Evolutionary conservation across 2,113 vertebrate species (phyloP).

Genomic region (Macquaria australasica): DNA sequence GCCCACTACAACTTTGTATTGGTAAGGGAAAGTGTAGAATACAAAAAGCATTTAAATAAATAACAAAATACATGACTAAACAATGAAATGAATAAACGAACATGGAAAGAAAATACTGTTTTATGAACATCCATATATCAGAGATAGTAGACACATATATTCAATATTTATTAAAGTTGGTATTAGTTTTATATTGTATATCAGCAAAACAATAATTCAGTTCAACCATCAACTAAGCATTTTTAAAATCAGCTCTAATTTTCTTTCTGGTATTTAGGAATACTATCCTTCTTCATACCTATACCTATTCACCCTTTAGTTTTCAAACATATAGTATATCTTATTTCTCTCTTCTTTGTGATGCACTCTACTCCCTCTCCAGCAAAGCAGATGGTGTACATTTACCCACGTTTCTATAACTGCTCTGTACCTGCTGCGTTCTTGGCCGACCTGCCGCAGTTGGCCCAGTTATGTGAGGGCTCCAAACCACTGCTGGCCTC

Average conservation of each 20-base stretch:
- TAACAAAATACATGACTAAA: not conserved
- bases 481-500: conserved; percentile 68
- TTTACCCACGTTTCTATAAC: conserved; percentile 90
- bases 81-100: not conserved
- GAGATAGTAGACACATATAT: not conserved
- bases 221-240: not conserved
- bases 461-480: conserved; percentile 85
- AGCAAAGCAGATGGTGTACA: conserved; percentile 89
- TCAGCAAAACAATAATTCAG: not conserved
- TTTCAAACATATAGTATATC: not conserved
- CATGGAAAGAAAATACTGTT: no score
- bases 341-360: conserved; percentile 18
- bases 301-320: not conserved
- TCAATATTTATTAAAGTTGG: not conserved
- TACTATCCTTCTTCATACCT: not conserved
- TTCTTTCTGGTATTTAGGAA: not conserved
- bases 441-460: conserved; percentile 79
- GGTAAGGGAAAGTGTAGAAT: not conserved
- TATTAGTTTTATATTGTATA: not conserved
- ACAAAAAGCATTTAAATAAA: not conserved
- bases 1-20: not conserved
- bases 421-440: conserved; percentile 89
- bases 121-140: not conserved
- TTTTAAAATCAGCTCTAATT: not conserved
- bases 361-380: conserved; percentile 27